Conservation (phyloP, 1,140 invertebrate species). For the Hyles vespertilio region DNA sequence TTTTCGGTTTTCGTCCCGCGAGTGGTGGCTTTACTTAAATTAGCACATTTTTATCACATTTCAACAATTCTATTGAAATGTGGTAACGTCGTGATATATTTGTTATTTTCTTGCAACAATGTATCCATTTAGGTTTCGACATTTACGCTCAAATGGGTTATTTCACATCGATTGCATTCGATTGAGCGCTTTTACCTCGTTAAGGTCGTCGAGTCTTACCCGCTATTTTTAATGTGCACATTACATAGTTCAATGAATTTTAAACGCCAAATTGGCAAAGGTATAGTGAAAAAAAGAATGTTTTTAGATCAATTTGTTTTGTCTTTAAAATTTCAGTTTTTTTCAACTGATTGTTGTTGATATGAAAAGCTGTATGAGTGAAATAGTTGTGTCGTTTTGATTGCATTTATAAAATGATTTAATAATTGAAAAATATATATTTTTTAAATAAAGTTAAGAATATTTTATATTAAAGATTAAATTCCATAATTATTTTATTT, state of each 20-base stretch:
- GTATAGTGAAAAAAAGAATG: no score
- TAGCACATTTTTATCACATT: not conserved
- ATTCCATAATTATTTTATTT: no score
- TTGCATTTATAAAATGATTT: no score
- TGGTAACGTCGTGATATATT: not conserved
- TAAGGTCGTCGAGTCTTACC: slow-evolving; percentile 49
- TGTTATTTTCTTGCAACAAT: slow-evolving; percentile 8
- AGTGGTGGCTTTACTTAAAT: slow-evolving; percentile 7
- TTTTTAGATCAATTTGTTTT: no score
- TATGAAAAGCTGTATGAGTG: no score
- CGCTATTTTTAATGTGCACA: slow-evolving; percentile 53
- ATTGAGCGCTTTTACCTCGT: slow-evolving; percentile 50
- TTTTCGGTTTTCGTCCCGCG: slow-evolving; percentile 49
- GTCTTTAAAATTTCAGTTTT: no score
- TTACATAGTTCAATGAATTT: slow-evolving; percentile 43
- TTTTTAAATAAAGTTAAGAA: no score
- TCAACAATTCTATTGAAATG: not conserved
- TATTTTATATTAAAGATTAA: no score
- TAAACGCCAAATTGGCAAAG: not conserved
- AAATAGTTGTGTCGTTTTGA: no score
- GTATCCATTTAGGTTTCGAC: slow-evolving; percentile 16
- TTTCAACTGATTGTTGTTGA: no score
- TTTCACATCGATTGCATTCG: slow-evolving; percentile 63
- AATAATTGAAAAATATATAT: no score
- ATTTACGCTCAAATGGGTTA: slow-evolving; percentile 39